Evolutionary conservation across 2,888 invertebrate species (phyloP).

Genomic region (Philopedon plagiatum): DNA sequence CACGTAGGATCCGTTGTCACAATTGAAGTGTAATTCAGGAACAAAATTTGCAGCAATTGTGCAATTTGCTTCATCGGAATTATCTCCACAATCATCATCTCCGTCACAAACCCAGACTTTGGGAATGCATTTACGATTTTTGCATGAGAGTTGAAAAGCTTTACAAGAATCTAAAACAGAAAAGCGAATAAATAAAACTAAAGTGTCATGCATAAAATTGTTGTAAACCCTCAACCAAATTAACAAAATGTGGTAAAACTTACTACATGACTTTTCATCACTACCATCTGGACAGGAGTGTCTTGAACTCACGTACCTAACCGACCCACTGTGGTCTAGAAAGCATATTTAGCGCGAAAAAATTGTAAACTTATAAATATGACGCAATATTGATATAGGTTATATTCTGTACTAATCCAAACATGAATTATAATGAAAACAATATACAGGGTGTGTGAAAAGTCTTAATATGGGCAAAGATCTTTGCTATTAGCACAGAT

Average conservation of each 20-base stretch:
- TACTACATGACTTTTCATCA: slow-evolving; percentile 95
- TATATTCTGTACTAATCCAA: too few relatives aligned
- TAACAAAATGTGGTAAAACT: slow-evolving; percentile 68
- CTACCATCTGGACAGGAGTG: slow-evolving; percentile 92
- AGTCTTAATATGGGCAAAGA: too few relatives aligned
- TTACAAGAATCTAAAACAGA: slow-evolving; percentile 87
- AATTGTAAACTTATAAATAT: too few relatives aligned
- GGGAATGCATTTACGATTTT: slow-evolving; percentile 90
- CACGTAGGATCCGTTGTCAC: slow-evolving; percentile 83
- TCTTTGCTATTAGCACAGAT: too few relatives aligned
- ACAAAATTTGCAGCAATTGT: slow-evolving; percentile 79
- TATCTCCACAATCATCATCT: slow-evolving; percentile 90
- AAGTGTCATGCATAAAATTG: too few relatives aligned
- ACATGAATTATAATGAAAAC: too few relatives aligned
- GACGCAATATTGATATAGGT: too few relatives aligned
- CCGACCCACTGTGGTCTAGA: too few relatives aligned
- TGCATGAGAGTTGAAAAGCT: slow-evolving; percentile 93
- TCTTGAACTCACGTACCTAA: too few relatives aligned
- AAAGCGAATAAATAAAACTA: slow-evolving; percentile 1
- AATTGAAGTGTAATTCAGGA: slow-evolving; percentile 81
- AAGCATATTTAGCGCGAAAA: too few relatives aligned
- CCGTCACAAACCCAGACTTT: slow-evolving; percentile 89
- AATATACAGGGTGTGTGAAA: too few relatives aligned
- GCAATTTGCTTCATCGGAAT: slow-evolving; percentile 86
- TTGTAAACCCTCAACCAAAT: too few relatives aligned